Evolutionary conservation across 2,888 invertebrate genomes (phyloP), one percentile per base, ranked within the genome.

Genomic region (Mythimna ferrago): DNA sequence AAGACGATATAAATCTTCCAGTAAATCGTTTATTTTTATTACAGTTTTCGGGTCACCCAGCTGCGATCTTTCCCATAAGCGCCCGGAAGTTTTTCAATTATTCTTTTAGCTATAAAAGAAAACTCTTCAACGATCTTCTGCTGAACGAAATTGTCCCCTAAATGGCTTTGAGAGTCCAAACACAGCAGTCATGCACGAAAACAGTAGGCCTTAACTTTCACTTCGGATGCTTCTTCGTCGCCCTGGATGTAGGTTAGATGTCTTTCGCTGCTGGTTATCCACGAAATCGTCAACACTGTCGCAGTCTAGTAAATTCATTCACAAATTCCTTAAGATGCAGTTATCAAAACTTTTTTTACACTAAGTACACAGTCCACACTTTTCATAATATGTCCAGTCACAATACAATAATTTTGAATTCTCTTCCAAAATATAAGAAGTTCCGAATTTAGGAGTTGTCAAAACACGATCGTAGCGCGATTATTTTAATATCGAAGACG

Each of bases 11-110:
- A 93, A 93, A 93, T 92, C 92, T 90, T 88, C 84, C 88, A 88
- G 87, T 89, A 88, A 92, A 92, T 91, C 93, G 93, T 93, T 95
- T 94, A 93, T 94, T 93, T 94, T 92, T 93, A 93, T 93, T 91
- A 92, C 89, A 89, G 88, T 89, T 94, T 92, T 92, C 90, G 92
- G 93, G 92, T 93, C 94, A 92, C 89, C 86, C 94, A 94, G 93
- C 92, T 94, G 94, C 91, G 89, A 90, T 91, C 82, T 90, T 92
- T 94, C 93, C 93, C 92, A 92, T 91, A 91, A 89, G 89, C 89
- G 89, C 81, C 82, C 85, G 87, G 86, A 93, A 95, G 89, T 94
- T 95, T 94, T 93, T 92, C 93, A 94, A 94, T 94, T 94, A 93
- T 93, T 89, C 88, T 86, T 87, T 87, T 81, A 82, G 80, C 83